Evolutionary conservation across 1,140 invertebrate genomes (phyloP).

Genomic region (Calephelis virginiensis): DNA sequence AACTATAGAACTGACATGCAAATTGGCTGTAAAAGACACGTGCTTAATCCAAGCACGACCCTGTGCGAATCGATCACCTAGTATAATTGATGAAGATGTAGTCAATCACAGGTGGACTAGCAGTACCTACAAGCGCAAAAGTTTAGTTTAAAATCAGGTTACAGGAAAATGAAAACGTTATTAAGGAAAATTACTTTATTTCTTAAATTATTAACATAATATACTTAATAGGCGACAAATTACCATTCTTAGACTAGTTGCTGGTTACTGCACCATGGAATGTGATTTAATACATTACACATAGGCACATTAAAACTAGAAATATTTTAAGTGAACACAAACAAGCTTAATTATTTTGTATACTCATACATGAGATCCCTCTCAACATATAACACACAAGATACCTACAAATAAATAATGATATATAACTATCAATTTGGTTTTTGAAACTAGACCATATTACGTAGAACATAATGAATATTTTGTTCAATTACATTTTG

Average conservation of each 20-base stretch:
- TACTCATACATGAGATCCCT: constrained; percentile 65
- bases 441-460: constrained; percentile 72
- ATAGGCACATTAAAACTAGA: constrained; percentile 55
- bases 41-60: no score
- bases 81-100: no score
- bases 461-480: constrained; percentile 39
- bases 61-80: no score
- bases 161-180: constrained; percentile 32
- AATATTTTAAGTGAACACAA: constrained; percentile 58
- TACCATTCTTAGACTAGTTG: constrained; percentile 64
- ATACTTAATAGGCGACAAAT: constrained; percentile 46
- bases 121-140: neutral
- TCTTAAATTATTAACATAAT: constrained; percentile 25
- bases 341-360: constrained; percentile 46
- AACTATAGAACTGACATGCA: no score
- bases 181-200: constrained; percentile 26
- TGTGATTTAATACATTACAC: constrained; percentile 53
- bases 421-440: constrained; percentile 71
- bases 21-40: no score
- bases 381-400: constrained; percentile 60
- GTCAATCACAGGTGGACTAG: no score
- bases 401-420: constrained; percentile 73
- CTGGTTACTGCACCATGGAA: constrained; percentile 59
- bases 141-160: neutral
- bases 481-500: constrained; percentile 36